Evolutionary conservation across 2,797 vertebrate genomes (phyloP).

Genomic region (Megaceryle alcyon): DNA sequence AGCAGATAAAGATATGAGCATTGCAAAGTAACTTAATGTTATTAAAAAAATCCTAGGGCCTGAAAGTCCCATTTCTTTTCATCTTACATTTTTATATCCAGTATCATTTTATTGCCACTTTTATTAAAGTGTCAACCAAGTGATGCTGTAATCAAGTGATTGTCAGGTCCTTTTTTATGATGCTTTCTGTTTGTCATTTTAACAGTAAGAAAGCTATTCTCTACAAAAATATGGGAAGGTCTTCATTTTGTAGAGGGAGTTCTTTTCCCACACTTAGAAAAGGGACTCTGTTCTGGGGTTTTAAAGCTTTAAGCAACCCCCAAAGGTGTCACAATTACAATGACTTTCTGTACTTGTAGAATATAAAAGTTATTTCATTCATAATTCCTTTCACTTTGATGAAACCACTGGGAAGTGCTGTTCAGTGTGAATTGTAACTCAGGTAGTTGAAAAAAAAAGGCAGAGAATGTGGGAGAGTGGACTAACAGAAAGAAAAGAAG

Average conservation of each 20-base stretch:
- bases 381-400: background rate
- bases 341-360: background rate
- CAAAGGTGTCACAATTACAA: background rate
- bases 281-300: background rate
- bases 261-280: slow-evolving; percentile 29
- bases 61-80: slow-evolving; percentile 68
- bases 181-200: slow-evolving; percentile 58
- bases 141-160: slow-evolving; percentile 31
- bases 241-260: background rate
- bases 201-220: slow-evolving; percentile 40
- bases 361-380: background rate
- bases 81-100: slow-evolving; percentile 44
- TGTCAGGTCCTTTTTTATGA: slow-evolving; percentile 29
- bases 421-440: slow-evolving; percentile 12
- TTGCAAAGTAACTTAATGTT: slow-evolving; percentile 3
- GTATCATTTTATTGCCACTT: slow-evolving; percentile 57
- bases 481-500: background rate
- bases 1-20: background rate
- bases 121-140: slow-evolving; percentile 62
- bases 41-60: background rate
- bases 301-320: background rate
- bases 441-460: slow-evolving; percentile 24
- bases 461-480: background rate
- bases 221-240: background rate
- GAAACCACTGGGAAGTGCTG: background rate